Conservation (phyloP, 2,113 vertebrate genomes). For the Maccullochella peelii region DNA sequence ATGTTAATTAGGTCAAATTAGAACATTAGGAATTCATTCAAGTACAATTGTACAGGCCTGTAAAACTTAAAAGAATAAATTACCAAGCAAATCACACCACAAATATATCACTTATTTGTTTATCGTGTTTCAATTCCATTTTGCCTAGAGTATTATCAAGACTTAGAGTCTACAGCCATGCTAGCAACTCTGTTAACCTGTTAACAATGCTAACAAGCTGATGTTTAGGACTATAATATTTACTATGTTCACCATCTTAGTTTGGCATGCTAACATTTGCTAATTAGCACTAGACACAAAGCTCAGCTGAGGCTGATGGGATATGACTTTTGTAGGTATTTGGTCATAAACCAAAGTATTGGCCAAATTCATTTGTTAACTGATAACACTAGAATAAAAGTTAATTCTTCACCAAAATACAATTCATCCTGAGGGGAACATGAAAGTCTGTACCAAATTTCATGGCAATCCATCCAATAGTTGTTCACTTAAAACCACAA, state of each 20-base stretch:
- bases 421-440: background rate
- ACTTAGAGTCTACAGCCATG: too few species aligned
- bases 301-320: background rate
- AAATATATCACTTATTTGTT: background rate
- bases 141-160: background rate
- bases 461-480: background rate
- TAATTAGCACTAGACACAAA: background rate
- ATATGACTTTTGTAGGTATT: background rate
- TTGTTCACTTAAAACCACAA: background rate
- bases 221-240: background rate
- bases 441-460: background rate
- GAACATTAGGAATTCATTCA: conserved; percentile 53
- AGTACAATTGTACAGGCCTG: background rate
- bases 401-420: background rate
- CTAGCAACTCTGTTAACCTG: too few species aligned
- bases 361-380: background rate
- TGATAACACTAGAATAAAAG: background rate
- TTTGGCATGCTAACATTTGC: background rate
- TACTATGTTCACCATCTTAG: background rate
- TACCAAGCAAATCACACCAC: background rate
- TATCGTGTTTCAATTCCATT: background rate
- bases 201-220: background rate
- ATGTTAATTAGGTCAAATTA: conserved; percentile 54
- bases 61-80: background rate
- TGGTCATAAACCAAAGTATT: background rate